Evolutionary conservation across 2,113 vertebrate genomes (phyloP).

Genomic region (Bos javanicus): DNA sequence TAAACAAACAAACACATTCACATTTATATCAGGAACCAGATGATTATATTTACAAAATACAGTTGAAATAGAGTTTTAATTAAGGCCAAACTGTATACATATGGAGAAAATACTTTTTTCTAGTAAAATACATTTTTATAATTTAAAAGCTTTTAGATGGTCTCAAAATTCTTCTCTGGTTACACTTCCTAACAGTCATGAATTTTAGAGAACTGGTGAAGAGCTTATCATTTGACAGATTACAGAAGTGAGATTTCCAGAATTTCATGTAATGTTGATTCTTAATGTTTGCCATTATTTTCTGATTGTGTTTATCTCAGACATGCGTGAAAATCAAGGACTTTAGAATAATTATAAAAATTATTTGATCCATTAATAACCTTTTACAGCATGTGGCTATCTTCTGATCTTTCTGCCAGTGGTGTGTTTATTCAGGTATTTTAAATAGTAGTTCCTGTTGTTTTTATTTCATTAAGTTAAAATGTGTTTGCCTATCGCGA

Average conservation of each 20-base stretch:
- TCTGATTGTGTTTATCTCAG: not conserved
- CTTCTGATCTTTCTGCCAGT: not conserved
- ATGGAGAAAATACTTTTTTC: not conserved
- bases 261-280: not conserved
- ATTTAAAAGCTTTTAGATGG: not conserved
- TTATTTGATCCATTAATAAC: not conserved
- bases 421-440: not conserved
- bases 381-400: not conserved
- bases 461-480: conserved; percentile 39
- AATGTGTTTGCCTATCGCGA: not conserved
- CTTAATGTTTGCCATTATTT: not conserved
- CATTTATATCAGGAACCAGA: not conserved
- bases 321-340: not conserved
- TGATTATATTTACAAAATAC: not conserved
- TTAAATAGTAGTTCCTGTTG: not conserved
- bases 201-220: not conserved
- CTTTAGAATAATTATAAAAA: not conserved
- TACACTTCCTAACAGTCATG: not conserved
- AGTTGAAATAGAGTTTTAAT: not conserved
- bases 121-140: not conserved
- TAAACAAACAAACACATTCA: not conserved
- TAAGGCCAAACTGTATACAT: not conserved
- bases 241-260: not conserved
- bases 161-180: not conserved
- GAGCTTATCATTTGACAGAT: not conserved